These are phyloP conservation scores for Stictocephala bisonia DNA, from an alignment of 2,888 invertebrate genomes.

Conservation along the genomic window DNA sequence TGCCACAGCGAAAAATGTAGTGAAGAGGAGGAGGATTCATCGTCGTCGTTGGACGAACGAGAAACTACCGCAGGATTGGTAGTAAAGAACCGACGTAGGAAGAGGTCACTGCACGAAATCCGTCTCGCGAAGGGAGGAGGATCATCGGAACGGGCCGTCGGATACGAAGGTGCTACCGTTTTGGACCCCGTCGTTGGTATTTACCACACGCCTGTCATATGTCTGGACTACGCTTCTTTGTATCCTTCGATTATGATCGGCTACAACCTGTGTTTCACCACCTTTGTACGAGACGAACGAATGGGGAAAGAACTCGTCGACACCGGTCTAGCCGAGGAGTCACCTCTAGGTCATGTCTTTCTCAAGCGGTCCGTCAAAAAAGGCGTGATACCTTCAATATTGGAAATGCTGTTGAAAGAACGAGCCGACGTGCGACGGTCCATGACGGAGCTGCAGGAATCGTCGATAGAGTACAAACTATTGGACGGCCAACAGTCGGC, in stretches of 20 bases:
- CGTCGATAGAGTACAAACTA: neutral
- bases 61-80: no score
- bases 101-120: no score
- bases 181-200: neutral
- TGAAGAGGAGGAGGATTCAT: no score
- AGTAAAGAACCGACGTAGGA: no score
- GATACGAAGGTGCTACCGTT: neutral
- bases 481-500: neutral
- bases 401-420: neutral
- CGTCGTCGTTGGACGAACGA: no score
- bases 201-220: neutral
- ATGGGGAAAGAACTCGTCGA: neutral
- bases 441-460: neutral
- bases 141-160: neutral
- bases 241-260: slow-evolving; percentile 24
- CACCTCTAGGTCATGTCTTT: neutral
- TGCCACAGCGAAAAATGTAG: no score
- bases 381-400: neutral
- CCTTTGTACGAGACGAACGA: neutral
- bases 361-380: neutral
- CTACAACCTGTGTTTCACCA: slow-evolving; percentile 9
- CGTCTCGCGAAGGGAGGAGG: neutral
- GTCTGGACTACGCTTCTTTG: slow-evolving; percentile 10
- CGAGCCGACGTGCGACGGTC: neutral
- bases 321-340: neutral